Evolutionary conservation across 2,888 invertebrate species (phyloP), one percentile per base, ranked within the genome.

Genomic region (Venusia cambrica): DNA sequence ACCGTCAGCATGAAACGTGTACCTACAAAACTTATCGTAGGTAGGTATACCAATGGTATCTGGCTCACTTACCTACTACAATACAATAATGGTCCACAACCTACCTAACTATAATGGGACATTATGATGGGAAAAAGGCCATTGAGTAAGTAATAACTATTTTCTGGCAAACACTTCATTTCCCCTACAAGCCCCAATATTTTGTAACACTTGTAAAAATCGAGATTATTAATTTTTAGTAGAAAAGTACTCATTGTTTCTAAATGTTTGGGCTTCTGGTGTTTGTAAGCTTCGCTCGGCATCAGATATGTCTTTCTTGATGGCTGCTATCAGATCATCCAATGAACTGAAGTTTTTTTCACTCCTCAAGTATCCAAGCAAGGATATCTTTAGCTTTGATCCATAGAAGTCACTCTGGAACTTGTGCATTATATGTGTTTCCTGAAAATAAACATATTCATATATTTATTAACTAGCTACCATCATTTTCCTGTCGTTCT

Each of bases 381-480:
- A 89, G 41, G 92, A 91, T 10, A 97, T 90, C 80, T 93, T 94
- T 45, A 99, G 77, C 37, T 84, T 68, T 21, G 92, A 88, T 0
- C 94, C 97, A 79, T 99, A 99, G 60, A 99, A 95, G 75, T 98
- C 98, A 20, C 88, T 65, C 12, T 91, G 88, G 66, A 94, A 98
- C 41, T 92, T 80, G 62, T 98, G 93, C 48, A 99, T 81, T 25
- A 99, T 91, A 67, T 99, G 97, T 0, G 97, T 95, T 89, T 99
- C 98, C 95, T 95, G 79, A 31, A 89, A 88, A 5, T n/a, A n/a
- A n/a, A n/a, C n/a, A n/a, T n/a, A 7, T 3, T 13, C 14, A 24
- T 2, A n/a, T 24, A 6, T 22, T 11, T 10, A 5, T 2, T 7
- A 4, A 10, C 6, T 2, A 5, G 5, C 4, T 20, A 20, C 9